Conservation (phyloP, 2,113 vertebrate species). For the Emydura subglobosa region DNA sequence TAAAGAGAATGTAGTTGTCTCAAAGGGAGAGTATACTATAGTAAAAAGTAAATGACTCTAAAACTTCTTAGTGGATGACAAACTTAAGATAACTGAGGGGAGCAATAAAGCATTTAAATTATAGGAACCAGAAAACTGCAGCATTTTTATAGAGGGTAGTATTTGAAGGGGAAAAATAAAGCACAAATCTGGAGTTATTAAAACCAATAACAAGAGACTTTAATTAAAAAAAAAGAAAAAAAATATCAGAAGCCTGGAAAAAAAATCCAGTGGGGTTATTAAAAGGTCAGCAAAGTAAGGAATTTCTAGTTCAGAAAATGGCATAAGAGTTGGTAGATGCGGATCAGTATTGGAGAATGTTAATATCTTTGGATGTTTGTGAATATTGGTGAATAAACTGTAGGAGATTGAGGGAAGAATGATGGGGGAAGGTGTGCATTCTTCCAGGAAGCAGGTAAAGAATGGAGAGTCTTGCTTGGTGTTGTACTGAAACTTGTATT, state of each 20-base stretch:
- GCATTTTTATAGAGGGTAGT: neutral
- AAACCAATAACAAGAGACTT: neutral
- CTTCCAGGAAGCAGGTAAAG: neutral
- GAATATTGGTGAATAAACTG: neutral
- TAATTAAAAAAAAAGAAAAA: neutral
- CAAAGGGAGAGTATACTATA: neutral
- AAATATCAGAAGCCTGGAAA: too few relatives aligned
- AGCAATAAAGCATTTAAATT: neutral
- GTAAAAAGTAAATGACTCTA: neutral
- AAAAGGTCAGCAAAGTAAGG: neutral
- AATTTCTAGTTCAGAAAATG: neutral
- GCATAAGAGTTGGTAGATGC: neutral
- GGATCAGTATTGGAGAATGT: neutral
- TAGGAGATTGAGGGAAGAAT: neutral
- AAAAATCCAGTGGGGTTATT: neutral
- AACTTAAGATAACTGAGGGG: neutral
- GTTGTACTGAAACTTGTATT: neutral
- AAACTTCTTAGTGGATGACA: neutral
- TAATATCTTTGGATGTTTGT: neutral
- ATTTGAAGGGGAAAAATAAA: neutral
- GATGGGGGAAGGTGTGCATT: neutral
- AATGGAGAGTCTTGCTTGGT: neutral
- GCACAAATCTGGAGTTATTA: neutral
- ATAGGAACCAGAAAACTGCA: neutral
- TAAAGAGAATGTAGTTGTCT: neutral